A percentile compares a stretch with the other conserved stretches of the same genome.
These are phyloP conservation scores for Cotesia vestalis DNA, from an alignment of 1,140 invertebrate species.

Conservation along the genomic window DNA sequence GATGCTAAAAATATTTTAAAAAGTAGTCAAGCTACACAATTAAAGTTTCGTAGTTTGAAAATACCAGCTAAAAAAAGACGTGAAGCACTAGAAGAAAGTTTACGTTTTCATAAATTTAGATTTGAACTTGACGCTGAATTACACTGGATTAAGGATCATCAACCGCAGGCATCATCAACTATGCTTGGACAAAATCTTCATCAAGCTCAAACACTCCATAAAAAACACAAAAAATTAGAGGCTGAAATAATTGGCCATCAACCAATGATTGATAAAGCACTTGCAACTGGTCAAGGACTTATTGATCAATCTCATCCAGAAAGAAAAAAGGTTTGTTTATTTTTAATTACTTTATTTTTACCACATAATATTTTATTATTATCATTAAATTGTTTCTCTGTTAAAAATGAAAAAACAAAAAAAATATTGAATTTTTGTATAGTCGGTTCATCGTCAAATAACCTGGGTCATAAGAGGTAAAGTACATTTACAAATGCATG, in stretches of 20 bases:
- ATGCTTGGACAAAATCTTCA: constrained; percentile 83
- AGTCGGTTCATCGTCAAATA: constrained; percentile 54
- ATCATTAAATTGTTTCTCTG: neutral
- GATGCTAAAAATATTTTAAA: constrained; percentile 87
- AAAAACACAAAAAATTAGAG: constrained; percentile 93
- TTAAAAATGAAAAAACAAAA: constrained; percentile 20
- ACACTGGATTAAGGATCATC: constrained; percentile 94
- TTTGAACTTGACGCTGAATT: constrained; percentile 94
- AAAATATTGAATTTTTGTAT: constrained; percentile 53
- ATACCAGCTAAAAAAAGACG: constrained; percentile 74
- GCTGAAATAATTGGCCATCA: constrained; percentile 85
- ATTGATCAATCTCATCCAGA: constrained; percentile 81
- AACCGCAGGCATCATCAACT: constrained; percentile 81
- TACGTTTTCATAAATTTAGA: constrained; percentile 91
- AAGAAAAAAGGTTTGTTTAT: constrained; percentile 70
- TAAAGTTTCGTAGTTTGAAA: constrained; percentile 72
- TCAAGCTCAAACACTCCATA: constrained; percentile 89
- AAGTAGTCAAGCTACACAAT: constrained; percentile 79
- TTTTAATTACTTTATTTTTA: constrained; percentile 1
- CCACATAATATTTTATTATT: constrained; percentile 1
- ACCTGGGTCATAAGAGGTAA: constrained; percentile 55
- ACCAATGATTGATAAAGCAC: constrained; percentile 81
- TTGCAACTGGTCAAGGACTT: constrained; percentile 77
- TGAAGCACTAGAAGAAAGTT: constrained; percentile 85
- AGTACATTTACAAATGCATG: constrained; percentile 49